Conservation (phyloP, 1,140 invertebrate species). For the Aphelenchoides fujianensis region DNA sequence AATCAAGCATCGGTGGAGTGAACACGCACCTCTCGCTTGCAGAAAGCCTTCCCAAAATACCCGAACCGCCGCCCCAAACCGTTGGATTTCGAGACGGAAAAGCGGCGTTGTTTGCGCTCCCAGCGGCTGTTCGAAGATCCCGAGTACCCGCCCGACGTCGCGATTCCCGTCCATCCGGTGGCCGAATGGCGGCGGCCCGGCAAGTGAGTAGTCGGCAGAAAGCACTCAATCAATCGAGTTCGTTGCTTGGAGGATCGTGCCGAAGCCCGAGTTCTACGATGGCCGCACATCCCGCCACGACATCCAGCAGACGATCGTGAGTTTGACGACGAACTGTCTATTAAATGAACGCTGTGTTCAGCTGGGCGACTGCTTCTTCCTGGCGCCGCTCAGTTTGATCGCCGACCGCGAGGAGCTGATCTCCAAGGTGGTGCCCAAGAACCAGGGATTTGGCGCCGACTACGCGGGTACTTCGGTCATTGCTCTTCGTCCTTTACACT, state of each 20-base stretch:
- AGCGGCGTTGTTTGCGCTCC: not conserved
- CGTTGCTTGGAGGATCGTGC: not conserved
- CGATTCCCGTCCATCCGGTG: constrained; percentile 2
- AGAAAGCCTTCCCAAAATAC: constrained; percentile 8
- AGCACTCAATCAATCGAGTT: too few relatives aligned
- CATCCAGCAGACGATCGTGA: constrained; percentile 10
- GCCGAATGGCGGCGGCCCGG: constrained; percentile 16
- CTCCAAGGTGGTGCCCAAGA: not conserved
- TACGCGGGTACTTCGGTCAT: constrained; percentile 13
- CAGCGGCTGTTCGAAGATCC: constrained; percentile 18
- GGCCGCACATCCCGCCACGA: constrained; percentile 9
- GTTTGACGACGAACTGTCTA: not conserved
- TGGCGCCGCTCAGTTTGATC: constrained; percentile 19
- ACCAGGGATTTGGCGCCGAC: constrained; percentile 9
- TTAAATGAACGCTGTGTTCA: not conserved
- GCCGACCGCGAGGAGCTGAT: constrained; percentile 7
- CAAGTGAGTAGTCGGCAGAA: too few relatives aligned
- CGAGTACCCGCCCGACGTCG: constrained; percentile 12
- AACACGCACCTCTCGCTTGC: not conserved
- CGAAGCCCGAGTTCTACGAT: not conserved
- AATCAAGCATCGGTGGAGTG: not conserved
- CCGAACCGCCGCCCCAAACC: not conserved
- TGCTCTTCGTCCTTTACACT: not conserved
- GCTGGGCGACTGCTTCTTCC: constrained; percentile 19
- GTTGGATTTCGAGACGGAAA: not conserved